Percentiles rank a stretch among this genome's conserved stretches.
Conservation (phyloP, 2,797 vertebrate genomes). For the Champsocephalus esox region DNA sequence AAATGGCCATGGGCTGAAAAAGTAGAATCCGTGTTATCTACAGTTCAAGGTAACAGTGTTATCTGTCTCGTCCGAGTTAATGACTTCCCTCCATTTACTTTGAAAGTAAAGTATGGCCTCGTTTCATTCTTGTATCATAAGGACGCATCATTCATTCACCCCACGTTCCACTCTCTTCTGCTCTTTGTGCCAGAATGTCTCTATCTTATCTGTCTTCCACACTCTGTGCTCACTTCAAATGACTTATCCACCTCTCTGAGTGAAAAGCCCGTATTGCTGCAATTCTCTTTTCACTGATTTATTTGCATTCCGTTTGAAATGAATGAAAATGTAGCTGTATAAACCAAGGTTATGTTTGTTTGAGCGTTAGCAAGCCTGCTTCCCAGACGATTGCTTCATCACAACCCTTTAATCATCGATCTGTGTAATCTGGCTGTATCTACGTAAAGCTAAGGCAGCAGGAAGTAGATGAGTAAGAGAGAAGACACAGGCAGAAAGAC, state of each 20-base stretch:
- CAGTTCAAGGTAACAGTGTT: slow-evolving; percentile 75
- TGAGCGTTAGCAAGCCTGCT: slow-evolving; percentile 62
- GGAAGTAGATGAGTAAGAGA: slow-evolving; percentile 4
- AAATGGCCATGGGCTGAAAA: slow-evolving; percentile 51
- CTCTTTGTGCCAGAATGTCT: slow-evolving; percentile 46
- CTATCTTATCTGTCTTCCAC: slow-evolving; percentile 77
- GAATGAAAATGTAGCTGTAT: slow-evolving; percentile 72
- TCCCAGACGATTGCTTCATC: slow-evolving; percentile 69
- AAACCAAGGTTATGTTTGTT: slow-evolving; percentile 81
- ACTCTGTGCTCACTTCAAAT: slow-evolving; percentile 70
- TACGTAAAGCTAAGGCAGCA: slow-evolving; percentile 39
- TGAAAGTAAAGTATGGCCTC: slow-evolving; percentile 63
- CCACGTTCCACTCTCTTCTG: slow-evolving; percentile 48
- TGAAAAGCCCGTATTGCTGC: slow-evolving; percentile 66
- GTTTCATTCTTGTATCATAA: slow-evolving; percentile 60
- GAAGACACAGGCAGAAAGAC: neutral
- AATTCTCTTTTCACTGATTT: slow-evolving; percentile 77
- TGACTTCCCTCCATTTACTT: slow-evolving; percentile 77
- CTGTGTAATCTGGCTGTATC: slow-evolving; percentile 44
- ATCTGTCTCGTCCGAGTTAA: slow-evolving; percentile 78
- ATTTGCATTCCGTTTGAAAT: slow-evolving; percentile 77
- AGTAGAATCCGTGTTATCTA: slow-evolving; percentile 70
- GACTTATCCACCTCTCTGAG: slow-evolving; percentile 65
- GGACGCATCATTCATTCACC: slow-evolving; percentile 73
- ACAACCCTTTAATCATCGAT: slow-evolving; percentile 69